Conservation (phyloP, 2,113 vertebrate genomes). For the Pluvianellus socialis region DNA sequence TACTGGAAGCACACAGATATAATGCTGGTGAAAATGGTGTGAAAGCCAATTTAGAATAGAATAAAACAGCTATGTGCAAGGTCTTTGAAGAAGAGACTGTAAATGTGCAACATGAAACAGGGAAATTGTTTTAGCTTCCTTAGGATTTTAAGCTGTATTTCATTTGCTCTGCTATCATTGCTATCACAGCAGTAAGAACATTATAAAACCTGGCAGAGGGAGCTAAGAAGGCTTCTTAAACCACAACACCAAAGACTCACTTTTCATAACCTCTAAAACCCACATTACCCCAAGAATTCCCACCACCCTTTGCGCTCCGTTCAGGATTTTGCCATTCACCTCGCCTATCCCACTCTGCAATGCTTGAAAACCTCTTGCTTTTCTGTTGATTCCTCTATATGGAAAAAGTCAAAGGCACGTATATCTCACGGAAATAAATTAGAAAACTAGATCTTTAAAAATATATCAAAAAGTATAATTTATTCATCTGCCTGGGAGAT, state of each 20-base stretch:
- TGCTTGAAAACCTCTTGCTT: background rate
- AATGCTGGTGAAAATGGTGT: background rate
- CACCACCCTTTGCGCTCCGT: background rate
- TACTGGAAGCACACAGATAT: background rate
- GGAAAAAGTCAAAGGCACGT: background rate
- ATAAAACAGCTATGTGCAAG: background rate
- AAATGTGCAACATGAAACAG: background rate
- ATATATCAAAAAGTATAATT: background rate
- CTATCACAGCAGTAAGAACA: background rate
- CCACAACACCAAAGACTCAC: background rate
- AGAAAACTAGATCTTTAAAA: background rate
- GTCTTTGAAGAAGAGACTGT: background rate
- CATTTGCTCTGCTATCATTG: background rate
- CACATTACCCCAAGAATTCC: background rate
- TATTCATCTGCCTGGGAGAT: background rate
- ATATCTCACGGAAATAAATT: background rate
- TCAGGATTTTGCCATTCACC: background rate
- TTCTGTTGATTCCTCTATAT: background rate
- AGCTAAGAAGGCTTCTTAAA: background rate
- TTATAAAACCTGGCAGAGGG: background rate
- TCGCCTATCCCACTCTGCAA: background rate
- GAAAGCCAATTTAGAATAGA: constrained; percentile 9
- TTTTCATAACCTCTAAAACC: background rate
- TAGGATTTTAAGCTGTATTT: background rate
- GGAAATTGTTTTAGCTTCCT: background rate